A percentile compares a stretch with the other conserved stretches of the same genome.
Evolutionary conservation across 1,140 invertebrate species (phyloP).

Genomic region (Stegodyphus mimosarum): DNA sequence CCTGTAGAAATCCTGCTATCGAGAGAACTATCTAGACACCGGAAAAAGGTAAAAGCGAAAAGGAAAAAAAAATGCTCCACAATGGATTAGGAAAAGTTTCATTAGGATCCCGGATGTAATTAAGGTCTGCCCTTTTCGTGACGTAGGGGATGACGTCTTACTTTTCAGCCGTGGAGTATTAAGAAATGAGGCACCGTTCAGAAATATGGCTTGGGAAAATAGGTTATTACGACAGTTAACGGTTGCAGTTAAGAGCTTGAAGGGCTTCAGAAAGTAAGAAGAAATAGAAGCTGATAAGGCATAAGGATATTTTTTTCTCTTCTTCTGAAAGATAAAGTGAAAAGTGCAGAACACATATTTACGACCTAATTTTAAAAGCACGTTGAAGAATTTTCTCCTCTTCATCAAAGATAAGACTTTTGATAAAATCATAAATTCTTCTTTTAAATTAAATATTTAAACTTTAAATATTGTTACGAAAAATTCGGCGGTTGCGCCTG

Average conservation of each 20-base stretch:
- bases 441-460: too few species aligned
- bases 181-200: background rate
- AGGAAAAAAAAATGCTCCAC: slow-evolving; percentile 33
- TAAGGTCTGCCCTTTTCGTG: background rate
- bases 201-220: slow-evolving; percentile 6
- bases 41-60: slow-evolving; percentile 28
- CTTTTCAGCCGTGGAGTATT: background rate
- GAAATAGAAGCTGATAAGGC: background rate
- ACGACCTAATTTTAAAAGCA: too few species aligned
- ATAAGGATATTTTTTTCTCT: slow-evolving; percentile 1
- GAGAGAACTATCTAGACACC: slow-evolving; percentile 37
- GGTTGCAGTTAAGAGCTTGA: slow-evolving; percentile 11
- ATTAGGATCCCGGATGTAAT: slow-evolving; percentile 45
- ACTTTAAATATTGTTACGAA: too few species aligned
- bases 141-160: background rate
- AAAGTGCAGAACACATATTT: background rate
- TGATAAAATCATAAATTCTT: too few species aligned
- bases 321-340: background rate
- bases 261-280: background rate
- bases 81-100: slow-evolving; percentile 47
- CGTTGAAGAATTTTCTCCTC: too few species aligned
- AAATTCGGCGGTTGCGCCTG: too few species aligned
- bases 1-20: slow-evolving; percentile 37
- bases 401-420: too few species aligned
- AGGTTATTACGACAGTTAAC: slow-evolving; percentile 26